Percentiles rank a stretch among this genome's conserved stretches.
phyloP scores from a whole-genome alignment of 2,797 vertebrate genomes.

The Lateolabrax maculatus region DNA sequence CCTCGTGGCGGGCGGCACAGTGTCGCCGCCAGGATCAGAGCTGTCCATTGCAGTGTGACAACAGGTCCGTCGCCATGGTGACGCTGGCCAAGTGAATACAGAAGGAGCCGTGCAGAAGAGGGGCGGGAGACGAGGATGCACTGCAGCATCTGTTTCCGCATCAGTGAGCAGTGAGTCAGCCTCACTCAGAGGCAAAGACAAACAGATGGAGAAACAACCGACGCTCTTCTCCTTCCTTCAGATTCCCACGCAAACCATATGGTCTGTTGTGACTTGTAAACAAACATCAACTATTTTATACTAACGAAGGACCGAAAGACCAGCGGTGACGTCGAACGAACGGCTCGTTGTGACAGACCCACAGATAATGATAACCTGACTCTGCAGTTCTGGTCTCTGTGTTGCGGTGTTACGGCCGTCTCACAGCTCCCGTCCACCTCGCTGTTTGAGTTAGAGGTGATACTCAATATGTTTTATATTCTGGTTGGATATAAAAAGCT shows the following conservation, averaged over 20 bases:
- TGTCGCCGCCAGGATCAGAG: conserved; percentile 17
- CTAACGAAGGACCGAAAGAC: not conserved
- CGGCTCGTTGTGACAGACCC: too few relatives aligned
- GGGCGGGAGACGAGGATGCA: conserved; percentile 9
- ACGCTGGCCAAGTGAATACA: conserved; percentile 64
- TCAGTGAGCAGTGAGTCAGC: conserved; percentile 44
- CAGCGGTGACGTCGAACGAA: too few relatives aligned
- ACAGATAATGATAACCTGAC: not conserved
- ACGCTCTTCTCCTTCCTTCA: not conserved
- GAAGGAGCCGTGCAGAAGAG: conserved; percentile 36
- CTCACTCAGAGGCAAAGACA: conserved; percentile 15
- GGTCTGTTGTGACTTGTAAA: not conserved
- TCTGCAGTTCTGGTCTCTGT: too few relatives aligned
- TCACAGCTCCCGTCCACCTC: too few relatives aligned
- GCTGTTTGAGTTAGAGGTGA: not conserved
- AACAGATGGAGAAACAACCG: not conserved
- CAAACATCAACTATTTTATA: too few relatives aligned
- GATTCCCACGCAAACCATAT: not conserved
- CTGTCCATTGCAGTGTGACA: conserved; percentile 58
- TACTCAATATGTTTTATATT: not conserved
- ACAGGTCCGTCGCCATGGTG: conserved; percentile 82
- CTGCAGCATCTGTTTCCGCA: conserved; percentile 63
- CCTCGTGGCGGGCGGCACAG: conserved; percentile 9
- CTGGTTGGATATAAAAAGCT: too few relatives aligned
- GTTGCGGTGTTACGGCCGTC: too few relatives aligned